Percentiles rank a stretch among this genome's conserved stretches.
Conservation (phyloP, 2,113 vertebrate species). For the Opisthocomus hoazin region DNA sequence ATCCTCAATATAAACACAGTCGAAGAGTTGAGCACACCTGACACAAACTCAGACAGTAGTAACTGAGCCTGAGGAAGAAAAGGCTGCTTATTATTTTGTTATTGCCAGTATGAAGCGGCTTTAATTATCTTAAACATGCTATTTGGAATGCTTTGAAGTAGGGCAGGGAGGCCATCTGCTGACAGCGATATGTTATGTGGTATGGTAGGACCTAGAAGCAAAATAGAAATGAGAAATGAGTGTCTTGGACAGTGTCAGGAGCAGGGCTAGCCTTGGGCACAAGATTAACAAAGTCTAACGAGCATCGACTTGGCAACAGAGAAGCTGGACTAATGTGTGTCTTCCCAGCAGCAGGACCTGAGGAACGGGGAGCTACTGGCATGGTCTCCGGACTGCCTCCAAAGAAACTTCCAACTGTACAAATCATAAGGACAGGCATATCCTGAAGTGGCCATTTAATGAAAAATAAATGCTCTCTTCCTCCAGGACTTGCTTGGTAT, state of each 20-base stretch:
- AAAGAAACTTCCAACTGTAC: not conserved
- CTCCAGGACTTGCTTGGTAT: not conserved
- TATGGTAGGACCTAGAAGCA: not conserved
- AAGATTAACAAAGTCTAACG: not conserved
- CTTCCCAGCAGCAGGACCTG: not conserved
- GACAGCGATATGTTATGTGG: not conserved
- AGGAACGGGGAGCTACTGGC: not conserved
- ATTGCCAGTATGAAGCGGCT: not conserved
- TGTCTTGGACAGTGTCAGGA: not conserved
- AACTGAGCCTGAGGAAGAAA: not conserved
- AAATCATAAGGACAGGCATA: not conserved
- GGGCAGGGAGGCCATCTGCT: not conserved
- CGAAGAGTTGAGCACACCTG: not conserved
- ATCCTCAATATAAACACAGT: not conserved
- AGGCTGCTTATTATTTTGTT: not conserved
- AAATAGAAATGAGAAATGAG: not conserved
- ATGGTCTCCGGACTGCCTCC: not conserved
- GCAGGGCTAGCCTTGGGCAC: not conserved
- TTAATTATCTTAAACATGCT: not conserved
- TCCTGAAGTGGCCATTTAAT: conserved; percentile 27
- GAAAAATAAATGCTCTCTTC: conserved; percentile 32
- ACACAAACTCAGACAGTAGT: not conserved
- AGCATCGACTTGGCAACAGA: not conserved
- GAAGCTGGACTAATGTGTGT: not conserved
- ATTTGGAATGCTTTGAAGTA: not conserved